phyloP scores from a whole-genome alignment of 2,113 vertebrate genomes.

The Cromileptes altivelis region DNA sequence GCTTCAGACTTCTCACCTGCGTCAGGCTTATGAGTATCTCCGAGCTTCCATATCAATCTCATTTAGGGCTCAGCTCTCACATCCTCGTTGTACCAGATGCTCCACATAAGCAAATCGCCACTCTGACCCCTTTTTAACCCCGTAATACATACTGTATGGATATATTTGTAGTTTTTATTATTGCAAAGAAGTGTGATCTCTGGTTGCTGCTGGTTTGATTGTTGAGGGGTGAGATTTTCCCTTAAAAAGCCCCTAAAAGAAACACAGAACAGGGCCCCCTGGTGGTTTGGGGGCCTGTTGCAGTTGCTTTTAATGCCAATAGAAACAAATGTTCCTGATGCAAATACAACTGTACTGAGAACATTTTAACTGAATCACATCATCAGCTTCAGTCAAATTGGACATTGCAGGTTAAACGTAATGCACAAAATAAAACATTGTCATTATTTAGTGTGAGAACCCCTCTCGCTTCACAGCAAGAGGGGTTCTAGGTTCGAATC shows the following conservation, averaged over 20 bases:
- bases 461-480: no score
- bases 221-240: background rate
- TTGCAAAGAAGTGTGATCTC: background rate
- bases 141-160: background rate
- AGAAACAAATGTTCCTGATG: no score
- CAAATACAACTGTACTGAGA: background rate
- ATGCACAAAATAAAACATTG: background rate
- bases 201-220: background rate
- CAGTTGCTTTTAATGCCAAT: no score
- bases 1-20: constrained; percentile 61
- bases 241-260: no score
- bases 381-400: background rate
- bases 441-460: background rate
- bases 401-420: background rate
- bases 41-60: constrained; percentile 65
- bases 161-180: background rate
- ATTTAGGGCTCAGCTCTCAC: constrained; percentile 69
- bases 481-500: no score
- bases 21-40: constrained; percentile 17
- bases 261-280: no score
- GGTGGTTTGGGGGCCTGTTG: no score
- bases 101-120: constrained; percentile 24
- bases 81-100: constrained; percentile 39
- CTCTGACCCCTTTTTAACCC: background rate
- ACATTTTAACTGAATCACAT: background rate